A percentile compares a stretch with the other conserved stretches of the same genome.
Conservation (phyloP, 37 sponge, comb jelly and placozoan genomes). For the Halisarca cf. caerulea region DNA sequence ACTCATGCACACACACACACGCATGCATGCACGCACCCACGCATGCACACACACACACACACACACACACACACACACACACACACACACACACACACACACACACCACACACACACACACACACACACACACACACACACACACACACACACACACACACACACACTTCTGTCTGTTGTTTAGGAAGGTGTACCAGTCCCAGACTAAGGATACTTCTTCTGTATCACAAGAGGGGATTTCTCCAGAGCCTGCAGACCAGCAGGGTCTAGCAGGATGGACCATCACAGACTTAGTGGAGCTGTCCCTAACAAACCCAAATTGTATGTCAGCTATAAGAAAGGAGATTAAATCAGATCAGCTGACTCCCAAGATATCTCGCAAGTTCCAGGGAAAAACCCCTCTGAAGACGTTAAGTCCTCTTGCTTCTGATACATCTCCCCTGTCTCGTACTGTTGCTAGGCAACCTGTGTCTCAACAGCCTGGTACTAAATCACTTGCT, state of each 20-base stretch:
- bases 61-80: not conserved
- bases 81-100: not conserved
- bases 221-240: too few species aligned
- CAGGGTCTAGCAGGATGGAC: conserved; percentile 4
- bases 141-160: not conserved
- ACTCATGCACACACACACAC: not conserved
- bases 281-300: conserved; percentile 62
- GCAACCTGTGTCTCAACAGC: too few species aligned
- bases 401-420: conserved; percentile 21
- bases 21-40: not conserved
- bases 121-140: not conserved
- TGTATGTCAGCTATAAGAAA: conserved; percentile 63
- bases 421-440: not conserved
- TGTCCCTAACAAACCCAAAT: conserved; percentile 53
- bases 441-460: too few species aligned
- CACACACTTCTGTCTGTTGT: not conserved
- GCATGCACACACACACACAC: not conserved
- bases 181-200: too few species aligned
- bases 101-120: not conserved
- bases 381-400: conserved; percentile 36
- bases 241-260: too few species aligned
- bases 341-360: conserved; percentile 59
- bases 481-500: too few species aligned
- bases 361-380: conserved; percentile 69
- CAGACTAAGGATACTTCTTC: too few species aligned